Evolutionary conservation across 2,797 vertebrate species (phyloP).

Genomic region (Tokudaia muenninki): DNA sequence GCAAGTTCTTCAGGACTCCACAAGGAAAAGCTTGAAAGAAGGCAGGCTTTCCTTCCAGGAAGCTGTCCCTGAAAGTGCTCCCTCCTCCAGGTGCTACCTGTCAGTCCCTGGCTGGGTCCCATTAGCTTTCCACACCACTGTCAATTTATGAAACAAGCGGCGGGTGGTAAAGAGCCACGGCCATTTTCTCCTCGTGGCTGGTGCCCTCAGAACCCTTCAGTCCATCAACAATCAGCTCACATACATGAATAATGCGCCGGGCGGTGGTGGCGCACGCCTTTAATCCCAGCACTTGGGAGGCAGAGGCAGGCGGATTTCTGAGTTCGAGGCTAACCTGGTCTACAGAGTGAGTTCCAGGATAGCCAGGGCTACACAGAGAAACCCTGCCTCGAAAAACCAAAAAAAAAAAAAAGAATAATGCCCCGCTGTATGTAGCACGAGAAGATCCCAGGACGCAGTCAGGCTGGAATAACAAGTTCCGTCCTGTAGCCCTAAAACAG

Average conservation of each 20-base stretch:
- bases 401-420: no score
- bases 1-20: slow-evolving; percentile 8
- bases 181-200: slow-evolving; percentile 65
- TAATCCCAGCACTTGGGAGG: no score
- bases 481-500: slow-evolving; percentile 47
- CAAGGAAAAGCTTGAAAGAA: slow-evolving; percentile 49
- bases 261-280: no score
- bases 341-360: no score
- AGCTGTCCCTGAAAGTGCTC: not conserved
- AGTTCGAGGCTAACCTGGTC: no score
- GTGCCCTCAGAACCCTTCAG: not conserved
- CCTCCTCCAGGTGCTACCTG: not conserved
- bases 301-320: no score
- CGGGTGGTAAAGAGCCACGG: not conserved
- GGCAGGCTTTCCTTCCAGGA: slow-evolving; percentile 3
- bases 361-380: no score
- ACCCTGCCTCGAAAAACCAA: no score
- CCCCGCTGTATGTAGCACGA: slow-evolving; percentile 71
- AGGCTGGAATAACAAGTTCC: slow-evolving; percentile 67
- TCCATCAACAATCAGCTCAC: slow-evolving; percentile 47
- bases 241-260: slow-evolving; percentile 59
- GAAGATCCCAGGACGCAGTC: slow-evolving; percentile 68
- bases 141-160: not conserved
- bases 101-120: slow-evolving; percentile 21
- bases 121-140: not conserved